Evolutionary conservation across 1,140 invertebrate species (phyloP), one percentile per base, ranked within the genome.

Genomic region (Diabrotica undecimpunctata): DNA sequence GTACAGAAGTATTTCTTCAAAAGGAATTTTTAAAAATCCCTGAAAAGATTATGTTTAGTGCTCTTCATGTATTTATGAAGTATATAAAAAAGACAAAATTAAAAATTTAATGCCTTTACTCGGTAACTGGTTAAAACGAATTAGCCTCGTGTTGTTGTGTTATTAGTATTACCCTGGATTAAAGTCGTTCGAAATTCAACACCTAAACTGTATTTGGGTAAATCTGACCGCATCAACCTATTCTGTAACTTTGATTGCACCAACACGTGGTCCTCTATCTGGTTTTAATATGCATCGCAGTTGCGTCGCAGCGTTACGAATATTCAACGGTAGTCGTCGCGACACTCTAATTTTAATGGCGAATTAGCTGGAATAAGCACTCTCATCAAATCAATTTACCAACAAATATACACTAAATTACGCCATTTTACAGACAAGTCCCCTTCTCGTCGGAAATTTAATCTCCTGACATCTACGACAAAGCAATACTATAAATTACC

Each of bases 401-500:
- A 70, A 70, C 69, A 68, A 69, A 71, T 71, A 69, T 65, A 69
- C 63, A 69, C 62, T 68, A 60, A 71, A 71, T 71, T 66, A 69
- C 67, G 39, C 54, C 69, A 66, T 65, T 70, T 70, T 70, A 62
- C 62, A 64, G 67, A 65, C 64, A 60, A 61, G 50, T 52, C 50
- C 58, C 56, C 56, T 50, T 52, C 35, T 50, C 46, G 36, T 46
- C 13, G 25, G 59, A 61, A 73, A 71, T 75, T 75, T 74, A 75
- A 76, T 74, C 67, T 71, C 71, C 67, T 71, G 73, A 75, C 71
- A 70, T 72, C 70, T 70, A 69, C 65, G 71, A 76, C 72, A 76
- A 76, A 73, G 73, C 72, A 70, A 70, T 72, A 75, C 74, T 70
- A 76, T 76, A 76, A 76, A 76, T 76, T 75, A 76, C 70, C 72